Percentiles rank a stretch among this genome's conserved stretches.
Evolutionary conservation across 2,888 invertebrate species (phyloP).

Genomic region (Oligia latruncula): DNA sequence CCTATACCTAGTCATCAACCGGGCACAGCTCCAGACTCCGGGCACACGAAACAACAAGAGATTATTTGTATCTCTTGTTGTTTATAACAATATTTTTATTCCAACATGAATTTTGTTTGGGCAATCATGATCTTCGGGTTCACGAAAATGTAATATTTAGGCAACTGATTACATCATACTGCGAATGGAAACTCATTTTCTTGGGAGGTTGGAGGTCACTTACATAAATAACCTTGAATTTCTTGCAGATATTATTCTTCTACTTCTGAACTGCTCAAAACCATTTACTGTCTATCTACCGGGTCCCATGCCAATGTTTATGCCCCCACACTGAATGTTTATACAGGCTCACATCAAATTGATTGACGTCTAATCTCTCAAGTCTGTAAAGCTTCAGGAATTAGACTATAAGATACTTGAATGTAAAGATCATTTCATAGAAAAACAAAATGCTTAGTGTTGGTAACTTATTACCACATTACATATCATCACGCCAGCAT

Average conservation of each 20-base stretch:
- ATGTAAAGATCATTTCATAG: background rate
- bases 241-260: background rate
- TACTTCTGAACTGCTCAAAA: background rate
- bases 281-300: background rate
- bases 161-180: background rate
- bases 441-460: background rate
- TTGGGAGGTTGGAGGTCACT: background rate
- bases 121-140: background rate
- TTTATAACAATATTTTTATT: background rate
- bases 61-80: background rate
- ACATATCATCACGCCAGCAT: background rate
- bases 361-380: background rate
- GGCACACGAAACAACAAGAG: background rate
- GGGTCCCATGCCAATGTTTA: background rate
- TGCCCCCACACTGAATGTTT: background rate
- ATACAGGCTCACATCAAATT: background rate
- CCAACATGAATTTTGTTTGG: background rate
- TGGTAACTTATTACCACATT: background rate
- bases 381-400: background rate
- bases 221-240: slow-evolving; percentile 15
- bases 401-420: background rate
- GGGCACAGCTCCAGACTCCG: background rate
- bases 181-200: slow-evolving; percentile 12
- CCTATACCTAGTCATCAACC: background rate
- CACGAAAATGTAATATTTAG: background rate